phyloP scores from a whole-genome alignment of 2,888 invertebrate species.

The Catocala fraxini region DNA sequence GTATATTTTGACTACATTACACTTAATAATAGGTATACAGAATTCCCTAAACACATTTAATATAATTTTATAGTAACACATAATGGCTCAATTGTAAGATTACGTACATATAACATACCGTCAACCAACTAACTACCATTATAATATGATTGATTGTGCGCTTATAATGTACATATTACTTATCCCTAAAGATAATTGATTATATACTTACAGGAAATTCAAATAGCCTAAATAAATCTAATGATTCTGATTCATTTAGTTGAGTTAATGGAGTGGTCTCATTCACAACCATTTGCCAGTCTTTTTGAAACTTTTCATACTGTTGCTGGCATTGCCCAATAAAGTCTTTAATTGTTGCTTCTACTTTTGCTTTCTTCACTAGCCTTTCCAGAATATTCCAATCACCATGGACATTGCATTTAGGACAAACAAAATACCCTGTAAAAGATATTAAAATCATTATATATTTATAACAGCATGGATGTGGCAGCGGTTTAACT shows the following conservation, averaged over 20 bases:
- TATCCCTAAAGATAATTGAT: too few relatives aligned
- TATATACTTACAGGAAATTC: constrained; percentile 85
- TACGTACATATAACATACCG: too few relatives aligned
- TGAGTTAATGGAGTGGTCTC: constrained; percentile 76
- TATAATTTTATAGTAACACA: too few relatives aligned
- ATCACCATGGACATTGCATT: constrained; percentile 90
- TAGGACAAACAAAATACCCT: constrained; percentile 92
- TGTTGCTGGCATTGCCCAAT: constrained; percentile 68
- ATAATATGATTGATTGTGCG: too few relatives aligned
- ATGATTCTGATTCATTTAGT: constrained; percentile 75
- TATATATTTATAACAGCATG: too few relatives aligned
- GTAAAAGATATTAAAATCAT: constrained; percentile 54
- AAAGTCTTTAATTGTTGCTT: constrained; percentile 69
- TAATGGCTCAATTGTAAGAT: too few relatives aligned
- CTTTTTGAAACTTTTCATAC: constrained; percentile 72
- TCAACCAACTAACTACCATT: too few relatives aligned
- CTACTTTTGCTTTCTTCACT: constrained; percentile 77
- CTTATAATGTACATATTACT: too few relatives aligned
- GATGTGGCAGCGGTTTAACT: too few relatives aligned
- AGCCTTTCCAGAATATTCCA: constrained; percentile 88
- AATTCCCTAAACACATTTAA: too few relatives aligned
- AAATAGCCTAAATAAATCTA: constrained; percentile 84
- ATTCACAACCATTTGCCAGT: constrained; percentile 80
- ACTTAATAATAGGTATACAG: too few relatives aligned
- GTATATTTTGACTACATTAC: too few relatives aligned